phyloP scores from a whole-genome alignment of 2,797 vertebrate genomes.

The Loris lydekkerianus region DNA sequence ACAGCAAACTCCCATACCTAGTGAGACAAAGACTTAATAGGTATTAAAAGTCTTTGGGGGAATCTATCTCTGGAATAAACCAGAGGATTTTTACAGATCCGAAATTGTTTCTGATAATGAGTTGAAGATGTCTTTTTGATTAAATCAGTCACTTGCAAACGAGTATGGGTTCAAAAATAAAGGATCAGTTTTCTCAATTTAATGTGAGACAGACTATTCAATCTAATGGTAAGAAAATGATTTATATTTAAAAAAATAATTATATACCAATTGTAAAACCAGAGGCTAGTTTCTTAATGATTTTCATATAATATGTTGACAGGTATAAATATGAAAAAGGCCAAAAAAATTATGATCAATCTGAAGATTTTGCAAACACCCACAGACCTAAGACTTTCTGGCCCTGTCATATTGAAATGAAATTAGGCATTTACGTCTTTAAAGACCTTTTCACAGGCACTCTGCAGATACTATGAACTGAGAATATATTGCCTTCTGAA shows the following conservation, averaged over 20 bases:
- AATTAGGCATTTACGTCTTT: background rate
- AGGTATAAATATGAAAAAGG: background rate
- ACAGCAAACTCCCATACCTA: constrained; percentile 25
- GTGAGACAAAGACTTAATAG: constrained; percentile 43
- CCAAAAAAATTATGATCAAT: background rate
- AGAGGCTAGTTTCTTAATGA: too few species aligned
- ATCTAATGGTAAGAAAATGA: background rate
- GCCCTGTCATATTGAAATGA: background rate
- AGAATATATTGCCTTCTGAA: background rate
- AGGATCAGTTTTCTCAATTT: background rate
- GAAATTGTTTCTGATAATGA: constrained; percentile 16
- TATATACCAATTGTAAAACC: background rate
- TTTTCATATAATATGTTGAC: background rate
- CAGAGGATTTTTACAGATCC: background rate
- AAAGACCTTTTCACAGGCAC: background rate
- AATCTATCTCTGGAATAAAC: constrained; percentile 13
- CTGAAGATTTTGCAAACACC: background rate
- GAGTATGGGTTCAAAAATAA: background rate
- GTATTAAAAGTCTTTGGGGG: constrained; percentile 30
- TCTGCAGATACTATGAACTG: background rate
- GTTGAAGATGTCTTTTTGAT: background rate
- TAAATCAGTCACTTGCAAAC: background rate
- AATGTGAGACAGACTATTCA: background rate
- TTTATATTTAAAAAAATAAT: constrained; percentile 9
- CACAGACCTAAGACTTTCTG: background rate